These are phyloP conservation scores for Hylaeus anthracinus DNA, from an alignment of 1,140 invertebrate genomes.

Conservation along the genomic window DNA sequence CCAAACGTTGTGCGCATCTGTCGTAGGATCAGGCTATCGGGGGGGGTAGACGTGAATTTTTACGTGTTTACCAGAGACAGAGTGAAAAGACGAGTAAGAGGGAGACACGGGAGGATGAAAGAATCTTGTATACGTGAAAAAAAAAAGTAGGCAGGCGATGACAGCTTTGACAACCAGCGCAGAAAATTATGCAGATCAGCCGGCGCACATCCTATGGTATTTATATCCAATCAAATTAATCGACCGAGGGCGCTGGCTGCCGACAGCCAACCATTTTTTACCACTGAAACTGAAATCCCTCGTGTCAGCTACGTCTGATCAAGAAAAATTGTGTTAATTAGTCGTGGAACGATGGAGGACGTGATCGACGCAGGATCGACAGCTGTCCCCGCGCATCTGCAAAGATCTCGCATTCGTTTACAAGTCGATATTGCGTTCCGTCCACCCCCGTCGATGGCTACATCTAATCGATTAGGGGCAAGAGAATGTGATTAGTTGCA, in stretches of 20 bases:
- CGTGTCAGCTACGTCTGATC: neutral
- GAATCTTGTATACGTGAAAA: slow-evolving; percentile 9
- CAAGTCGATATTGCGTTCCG: too few relatives aligned
- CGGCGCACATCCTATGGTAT: slow-evolving; percentile 44
- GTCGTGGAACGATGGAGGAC: too few relatives aligned
- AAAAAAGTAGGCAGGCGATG: slow-evolving; percentile 31
- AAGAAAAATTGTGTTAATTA: slow-evolving; percentile 11
- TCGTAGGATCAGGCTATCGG: neutral
- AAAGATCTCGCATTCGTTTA: slow-evolving; percentile 12
- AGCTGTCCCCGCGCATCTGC: slow-evolving; percentile 4
- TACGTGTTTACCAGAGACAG: slow-evolving; percentile 28
- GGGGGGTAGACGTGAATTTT: neutral
- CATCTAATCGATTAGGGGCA: neutral
- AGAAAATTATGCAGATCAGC: slow-evolving; percentile 45
- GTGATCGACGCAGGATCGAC: neutral
- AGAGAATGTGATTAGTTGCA: neutral
- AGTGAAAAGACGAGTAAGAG: neutral
- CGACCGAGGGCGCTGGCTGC: slow-evolving; percentile 4
- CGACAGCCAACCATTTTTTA: neutral
- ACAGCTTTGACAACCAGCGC: slow-evolving; percentile 47
- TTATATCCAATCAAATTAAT: slow-evolving; percentile 52
- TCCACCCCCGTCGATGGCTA: neutral
- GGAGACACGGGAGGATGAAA: neutral
- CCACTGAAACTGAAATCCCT: neutral
- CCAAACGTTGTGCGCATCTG: slow-evolving; percentile 56